Evolutionary conservation across 2,113 vertebrate species (phyloP).

Genomic region (Pungitius pungitius): DNA sequence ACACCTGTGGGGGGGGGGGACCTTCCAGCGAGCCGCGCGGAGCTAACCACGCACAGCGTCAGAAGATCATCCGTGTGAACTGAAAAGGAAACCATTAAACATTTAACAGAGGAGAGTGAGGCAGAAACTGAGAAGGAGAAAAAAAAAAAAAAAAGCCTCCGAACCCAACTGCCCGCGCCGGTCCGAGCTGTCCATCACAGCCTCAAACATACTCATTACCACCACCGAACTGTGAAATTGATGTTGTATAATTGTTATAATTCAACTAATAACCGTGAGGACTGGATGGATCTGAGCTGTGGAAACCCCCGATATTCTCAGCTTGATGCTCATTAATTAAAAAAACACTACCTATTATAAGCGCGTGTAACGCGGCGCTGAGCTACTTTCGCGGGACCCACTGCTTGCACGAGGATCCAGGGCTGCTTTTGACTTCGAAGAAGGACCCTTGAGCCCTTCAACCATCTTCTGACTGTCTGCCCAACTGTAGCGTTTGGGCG

Average conservation of each 20-base stretch:
- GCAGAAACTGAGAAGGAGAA: slow-evolving; percentile 33
- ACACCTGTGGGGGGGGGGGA: slow-evolving; percentile 35
- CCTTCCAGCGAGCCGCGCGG: slow-evolving; percentile 16
- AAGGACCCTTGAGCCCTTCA: slow-evolving; percentile 58
- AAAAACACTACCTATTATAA: slow-evolving; percentile 34
- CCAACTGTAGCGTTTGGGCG: slow-evolving; percentile 64
- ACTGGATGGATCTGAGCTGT: slow-evolving; percentile 27
- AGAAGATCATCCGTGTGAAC: slow-evolving; percentile 39
- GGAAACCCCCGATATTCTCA: slow-evolving; percentile 31
- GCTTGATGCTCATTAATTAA: slow-evolving; percentile 25
- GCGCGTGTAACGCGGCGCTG: slow-evolving; percentile 2
- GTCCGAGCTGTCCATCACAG: slow-evolving; percentile 38
- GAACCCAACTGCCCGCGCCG: slow-evolving; percentile 7
- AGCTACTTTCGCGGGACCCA: slow-evolving; percentile 64
- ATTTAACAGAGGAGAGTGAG: slow-evolving; percentile 51
- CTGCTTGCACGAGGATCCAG: slow-evolving; percentile 63
- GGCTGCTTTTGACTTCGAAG: slow-evolving; percentile 67
- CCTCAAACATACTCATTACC: slow-evolving; percentile 31
- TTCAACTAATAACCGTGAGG: slow-evolving; percentile 27
- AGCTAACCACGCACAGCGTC: slow-evolving; percentile 33
- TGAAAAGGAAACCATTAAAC: slow-evolving; percentile 47
- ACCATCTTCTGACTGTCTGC: slow-evolving; percentile 64
- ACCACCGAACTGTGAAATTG: slow-evolving; percentile 31
- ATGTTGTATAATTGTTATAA: slow-evolving; percentile 33
- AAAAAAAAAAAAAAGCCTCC: slow-evolving; percentile 15